These are phyloP conservation scores for Archocentrus centrarchus DNA, from an alignment of 2,113 vertebrate species.

Conservation along the genomic window DNA sequence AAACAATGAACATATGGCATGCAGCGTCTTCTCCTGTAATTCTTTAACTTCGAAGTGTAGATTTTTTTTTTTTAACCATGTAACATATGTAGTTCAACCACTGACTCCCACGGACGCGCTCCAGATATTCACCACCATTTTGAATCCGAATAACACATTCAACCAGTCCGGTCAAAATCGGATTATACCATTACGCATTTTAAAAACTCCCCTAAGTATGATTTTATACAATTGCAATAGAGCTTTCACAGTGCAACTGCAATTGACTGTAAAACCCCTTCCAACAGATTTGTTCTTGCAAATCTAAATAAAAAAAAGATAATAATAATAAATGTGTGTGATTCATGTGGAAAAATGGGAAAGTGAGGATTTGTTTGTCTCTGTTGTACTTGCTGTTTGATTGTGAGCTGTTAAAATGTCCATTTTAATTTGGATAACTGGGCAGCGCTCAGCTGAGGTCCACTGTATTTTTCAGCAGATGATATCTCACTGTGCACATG, in stretches of 20 bases:
- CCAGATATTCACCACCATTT: conserved; percentile 1
- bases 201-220: background rate
- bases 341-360: too few relatives aligned
- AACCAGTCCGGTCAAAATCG: background rate
- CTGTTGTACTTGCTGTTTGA: too few relatives aligned
- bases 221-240: background rate
- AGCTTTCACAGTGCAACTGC: background rate
- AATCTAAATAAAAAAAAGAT: too few relatives aligned
- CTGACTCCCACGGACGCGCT: background rate
- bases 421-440: too few relatives aligned
- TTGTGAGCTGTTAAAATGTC: too few relatives aligned
- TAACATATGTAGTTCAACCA: background rate
- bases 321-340: too few relatives aligned
- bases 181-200: background rate
- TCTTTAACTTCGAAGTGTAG: background rate
- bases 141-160: conserved; percentile 6
- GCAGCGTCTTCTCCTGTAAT: background rate
- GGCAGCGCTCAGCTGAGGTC: too few relatives aligned
- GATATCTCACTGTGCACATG: too few relatives aligned
- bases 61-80: background rate
- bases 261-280: too few relatives aligned
- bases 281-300: too few relatives aligned
- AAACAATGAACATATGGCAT: background rate
- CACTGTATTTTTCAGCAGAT: too few relatives aligned
- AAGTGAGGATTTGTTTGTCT: too few relatives aligned